Conservation (phyloP, 2,113 vertebrate species). For the Eurystomus gularis region DNA sequence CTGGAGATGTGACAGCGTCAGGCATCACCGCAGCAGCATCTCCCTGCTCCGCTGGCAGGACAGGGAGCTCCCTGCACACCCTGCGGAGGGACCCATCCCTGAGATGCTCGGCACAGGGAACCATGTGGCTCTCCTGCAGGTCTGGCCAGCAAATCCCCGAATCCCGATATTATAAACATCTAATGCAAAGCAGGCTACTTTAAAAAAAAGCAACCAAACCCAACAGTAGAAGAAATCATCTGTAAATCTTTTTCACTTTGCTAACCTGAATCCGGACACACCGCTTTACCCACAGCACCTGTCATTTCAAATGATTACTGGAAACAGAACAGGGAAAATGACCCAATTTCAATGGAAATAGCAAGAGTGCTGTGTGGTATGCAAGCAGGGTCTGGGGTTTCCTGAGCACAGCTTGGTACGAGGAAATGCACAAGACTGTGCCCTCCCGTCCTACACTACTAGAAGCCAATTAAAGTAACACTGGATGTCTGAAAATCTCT, state of each 20-base stretch:
- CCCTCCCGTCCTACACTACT: neutral
- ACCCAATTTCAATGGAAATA: constrained; percentile 61
- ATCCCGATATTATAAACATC: neutral
- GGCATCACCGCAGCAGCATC: neutral
- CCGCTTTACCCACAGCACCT: constrained; percentile 17
- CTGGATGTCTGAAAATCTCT: constrained; percentile 6
- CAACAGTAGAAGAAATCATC: neutral
- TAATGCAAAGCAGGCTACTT: neutral
- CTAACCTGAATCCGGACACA: constrained; percentile 18
- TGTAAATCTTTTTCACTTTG: neutral
- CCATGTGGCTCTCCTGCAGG: neutral
- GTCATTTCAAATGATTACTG: constrained; percentile 59
- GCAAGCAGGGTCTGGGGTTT: constrained; percentile 53
- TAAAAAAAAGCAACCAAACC: neutral
- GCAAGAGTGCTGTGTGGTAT: neutral
- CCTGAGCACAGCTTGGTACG: constrained; percentile 30
- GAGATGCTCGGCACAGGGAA: neutral
- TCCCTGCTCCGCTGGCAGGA: neutral
- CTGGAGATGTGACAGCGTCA: neutral
- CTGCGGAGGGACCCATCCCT: neutral
- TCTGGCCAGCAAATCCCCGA: neutral
- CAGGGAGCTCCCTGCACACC: neutral
- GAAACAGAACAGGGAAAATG: constrained; percentile 43
- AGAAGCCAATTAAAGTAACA: neutral
- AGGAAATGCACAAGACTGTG: constrained; percentile 10